phyloP scores from a whole-genome alignment of 2,888 invertebrate species.

The Diploptera punctata region DNA sequence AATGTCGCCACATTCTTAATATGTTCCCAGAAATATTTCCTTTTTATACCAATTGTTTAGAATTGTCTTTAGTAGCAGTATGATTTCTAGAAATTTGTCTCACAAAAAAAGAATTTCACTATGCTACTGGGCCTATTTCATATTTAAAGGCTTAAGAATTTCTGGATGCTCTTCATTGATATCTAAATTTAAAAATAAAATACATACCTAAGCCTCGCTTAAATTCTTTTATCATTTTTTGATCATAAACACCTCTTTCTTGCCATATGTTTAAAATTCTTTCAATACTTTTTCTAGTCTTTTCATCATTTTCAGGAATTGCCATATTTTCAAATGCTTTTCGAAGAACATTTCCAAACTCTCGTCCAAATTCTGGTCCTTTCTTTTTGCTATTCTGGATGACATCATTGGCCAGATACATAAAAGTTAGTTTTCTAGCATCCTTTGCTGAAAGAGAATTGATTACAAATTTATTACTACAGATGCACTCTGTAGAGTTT shows the following conservation, averaged over 20 bases:
- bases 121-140: too few relatives aligned
- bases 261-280: slow-evolving; percentile 91
- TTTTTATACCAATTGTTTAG: too few relatives aligned
- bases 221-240: slow-evolving; percentile 79
- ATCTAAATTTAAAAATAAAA: too few relatives aligned
- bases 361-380: slow-evolving; percentile 92
- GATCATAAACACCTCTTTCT: slow-evolving; percentile 88
- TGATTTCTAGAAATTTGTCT: too few relatives aligned
- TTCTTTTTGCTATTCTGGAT: slow-evolving; percentile 99
- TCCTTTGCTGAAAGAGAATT: slow-evolving; percentile 70
- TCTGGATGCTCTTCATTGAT: too few relatives aligned
- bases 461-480: too few relatives aligned
- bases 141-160: too few relatives aligned
- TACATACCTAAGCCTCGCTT: slow-evolving; percentile 65
- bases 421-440: slow-evolving; percentile 86
- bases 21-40: too few relatives aligned
- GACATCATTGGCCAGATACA: slow-evolving; percentile 99
- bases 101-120: too few relatives aligned
- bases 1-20: too few relatives aligned
- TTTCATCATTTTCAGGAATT: slow-evolving; percentile 71
- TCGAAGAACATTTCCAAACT: slow-evolving; percentile 79
- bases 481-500: neutral
- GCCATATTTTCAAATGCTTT: slow-evolving; percentile 88
- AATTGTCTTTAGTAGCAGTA: too few relatives aligned
- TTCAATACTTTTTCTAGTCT: slow-evolving; percentile 79